These are phyloP conservation scores for Drosophila setifemur DNA, from an alignment of 1,140 invertebrate genomes.

Conservation along the genomic window DNA sequence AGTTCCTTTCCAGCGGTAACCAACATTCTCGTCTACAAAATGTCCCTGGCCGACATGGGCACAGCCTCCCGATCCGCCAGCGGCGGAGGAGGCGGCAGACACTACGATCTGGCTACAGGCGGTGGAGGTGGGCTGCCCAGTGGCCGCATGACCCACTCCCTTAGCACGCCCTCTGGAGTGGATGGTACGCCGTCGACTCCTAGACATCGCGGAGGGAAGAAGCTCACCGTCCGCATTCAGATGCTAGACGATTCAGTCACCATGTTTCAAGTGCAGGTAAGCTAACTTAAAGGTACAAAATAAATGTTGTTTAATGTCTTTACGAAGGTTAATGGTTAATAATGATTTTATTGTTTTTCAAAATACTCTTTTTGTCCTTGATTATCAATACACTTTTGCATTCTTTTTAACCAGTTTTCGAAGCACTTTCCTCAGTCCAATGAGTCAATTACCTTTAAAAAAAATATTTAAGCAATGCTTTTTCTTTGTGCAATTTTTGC, in stretches of 20 bases:
- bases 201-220: slow-evolving; percentile 90
- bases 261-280: slow-evolving; percentile 95
- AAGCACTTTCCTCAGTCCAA: too few species aligned
- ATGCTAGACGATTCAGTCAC: slow-evolving; percentile 94
- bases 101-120: slow-evolving; percentile 26
- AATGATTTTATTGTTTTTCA: too few species aligned
- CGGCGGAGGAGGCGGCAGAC: slow-evolving; percentile 36
- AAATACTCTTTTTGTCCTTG: too few species aligned
- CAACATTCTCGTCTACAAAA: slow-evolving; percentile 81
- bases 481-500: too few species aligned
- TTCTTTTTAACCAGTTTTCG: too few species aligned
- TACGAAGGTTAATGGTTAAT: too few species aligned
- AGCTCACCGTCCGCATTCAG: slow-evolving; percentile 92
- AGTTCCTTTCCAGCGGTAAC: slow-evolving; percentile 25
- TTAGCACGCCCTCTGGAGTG: slow-evolving; percentile 91
- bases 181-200: slow-evolving; percentile 90
- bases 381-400: too few species aligned
- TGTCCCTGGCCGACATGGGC: slow-evolving; percentile 81
- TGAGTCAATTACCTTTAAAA: too few species aligned
- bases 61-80: slow-evolving; percentile 63
- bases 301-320: too few species aligned
- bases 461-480: too few species aligned
- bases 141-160: slow-evolving; percentile 89
- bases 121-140: slow-evolving; percentile 51
- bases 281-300: too few species aligned